Percentiles rank a stretch among this genome's conserved stretches.
phyloP scores from a whole-genome alignment of 2,888 invertebrate species.

The Bellardia bayeri region DNA sequence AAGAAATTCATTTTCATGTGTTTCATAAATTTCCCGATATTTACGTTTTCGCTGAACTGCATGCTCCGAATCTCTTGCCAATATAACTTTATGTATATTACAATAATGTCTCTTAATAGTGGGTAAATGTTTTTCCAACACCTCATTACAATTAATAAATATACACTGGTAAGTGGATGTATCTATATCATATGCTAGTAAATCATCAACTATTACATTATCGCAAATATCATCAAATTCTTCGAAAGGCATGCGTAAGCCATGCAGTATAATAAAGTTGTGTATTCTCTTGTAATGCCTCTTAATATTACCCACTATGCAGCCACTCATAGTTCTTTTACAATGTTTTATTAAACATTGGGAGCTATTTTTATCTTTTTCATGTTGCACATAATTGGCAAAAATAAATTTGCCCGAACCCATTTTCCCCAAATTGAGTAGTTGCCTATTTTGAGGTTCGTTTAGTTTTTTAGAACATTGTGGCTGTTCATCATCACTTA shows the following conservation, averaged over 20 bases:
- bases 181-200: not conserved
- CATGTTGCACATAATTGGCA: constrained; percentile 3
- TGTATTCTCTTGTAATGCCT: constrained; percentile 11
- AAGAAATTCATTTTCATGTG: not conserved
- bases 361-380: not conserved
- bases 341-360: constrained; percentile 25
- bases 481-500: constrained; percentile 19
- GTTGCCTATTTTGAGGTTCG: no score
- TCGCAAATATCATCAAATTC: not conserved
- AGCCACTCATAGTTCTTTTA: constrained; percentile 7
- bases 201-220: not conserved
- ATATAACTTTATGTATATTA: not conserved
- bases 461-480: no score
- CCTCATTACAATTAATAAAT: no score
- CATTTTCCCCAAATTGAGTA: no score
- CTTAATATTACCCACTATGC: constrained; percentile 12
- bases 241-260: not conserved
- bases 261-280: constrained; percentile 5
- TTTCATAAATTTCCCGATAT: no score
- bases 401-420: no score
- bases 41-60: no score
- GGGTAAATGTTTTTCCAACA: no score
- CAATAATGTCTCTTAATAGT: not conserved
- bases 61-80: not conserved
- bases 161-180: not conserved